Base-by-base conservation (phyloP, 2,113 vertebrate species). In the Mastomys coucha region DNA sequence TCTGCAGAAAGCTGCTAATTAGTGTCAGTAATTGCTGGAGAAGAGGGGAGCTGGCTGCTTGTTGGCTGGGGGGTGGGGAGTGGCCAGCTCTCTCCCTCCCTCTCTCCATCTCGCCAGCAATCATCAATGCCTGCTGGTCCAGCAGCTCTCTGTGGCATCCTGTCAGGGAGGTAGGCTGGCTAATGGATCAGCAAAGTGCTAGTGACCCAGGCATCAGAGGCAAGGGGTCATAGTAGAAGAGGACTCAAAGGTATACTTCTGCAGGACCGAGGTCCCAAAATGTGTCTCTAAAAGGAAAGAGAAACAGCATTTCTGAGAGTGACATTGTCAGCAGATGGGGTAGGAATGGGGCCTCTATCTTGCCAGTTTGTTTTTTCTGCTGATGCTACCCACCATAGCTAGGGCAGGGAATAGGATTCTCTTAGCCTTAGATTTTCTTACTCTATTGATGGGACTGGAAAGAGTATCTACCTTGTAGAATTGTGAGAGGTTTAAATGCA, bases 1-100 rank as follows among this genome's bases (percentile, higher is more conserved):
- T 96, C 81, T 87, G 82, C 81, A 92, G 92, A 72, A 86, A 95
- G 89, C 95, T 97, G 97, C 97, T 98, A 95, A 98, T 98, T 97
- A 96, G 93, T 97, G 94, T 95, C 97, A 94, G 97, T 45, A 63
- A 95, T 98, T 97, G 97, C 97, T 91, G 67, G 85, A 98, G 96
- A 97, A 96, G 86, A 97, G 96, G 85, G 88, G 89, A 65, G 88
- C 95, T 86, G 96, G 85, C 94, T 97, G 84, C 94, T 96, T 22
- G 0, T 96, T 94, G 51, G 95, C 75, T 0, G 65, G 80, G 58
- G 58, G 31, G 82, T 82, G 80, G 53, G 36, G 19, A 28, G 4
- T 1, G 26, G 75, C 81, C 31, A 2, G 7, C 0, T 0, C 75
- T 7, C 90, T 76, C 85, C 93, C 93, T 97, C 82, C n/a, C 91